Base-by-base conservation (phyloP, 30 jellyfish, hydroid and myxozoan species). In the Catostylus mosaicus region DNA sequence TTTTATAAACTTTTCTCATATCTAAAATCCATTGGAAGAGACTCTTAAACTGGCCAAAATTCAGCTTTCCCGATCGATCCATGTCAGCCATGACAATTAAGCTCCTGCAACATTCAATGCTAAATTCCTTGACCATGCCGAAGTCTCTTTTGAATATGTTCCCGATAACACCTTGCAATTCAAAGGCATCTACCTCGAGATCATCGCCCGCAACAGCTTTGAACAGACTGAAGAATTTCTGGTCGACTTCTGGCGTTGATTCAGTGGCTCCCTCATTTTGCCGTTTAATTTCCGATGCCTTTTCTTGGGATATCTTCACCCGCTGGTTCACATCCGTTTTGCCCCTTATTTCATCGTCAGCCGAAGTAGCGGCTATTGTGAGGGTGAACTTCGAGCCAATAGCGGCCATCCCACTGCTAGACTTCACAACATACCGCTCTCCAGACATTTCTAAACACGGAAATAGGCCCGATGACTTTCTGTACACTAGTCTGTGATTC, bases 51-150 rank as follows among this genome's bases (percentile, higher is more conserved):
- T 83, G 87, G 62, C 60, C 67, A 56, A 29, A 83, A 20, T 75
- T 76, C 9, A 83, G 82, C 47, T 62, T 70, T 27, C 93, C 93
- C 1, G 93, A 83, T 26, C 93, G 64, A 64, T 83, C 93, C 46
- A 11, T 48, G 75, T 83, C 93, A 38, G 80, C 87, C 93, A 83
- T 83, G 67, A 73, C 93, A 57, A 73, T 67, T 65, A 83, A 43
- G 63, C 93, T 83, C 50, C 86, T 54, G 52, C 87, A 83, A 20
- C 80, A 71, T 45, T 83, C 93, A 36, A 83, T 33, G 45, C 76
- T 83, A 64, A 83, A 83, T 0, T 83, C 52, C 52, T 83, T 83
- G 50, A 83, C 74, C 52, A 38, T 59, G 2, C 82, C 82, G 30
- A 83, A 83, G 22, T 83, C 93, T 45, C 82, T 75, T 45, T 83